Evolutionary conservation across 2,888 invertebrate species (phyloP).

Genomic region (Ypsolopha sequella): DNA sequence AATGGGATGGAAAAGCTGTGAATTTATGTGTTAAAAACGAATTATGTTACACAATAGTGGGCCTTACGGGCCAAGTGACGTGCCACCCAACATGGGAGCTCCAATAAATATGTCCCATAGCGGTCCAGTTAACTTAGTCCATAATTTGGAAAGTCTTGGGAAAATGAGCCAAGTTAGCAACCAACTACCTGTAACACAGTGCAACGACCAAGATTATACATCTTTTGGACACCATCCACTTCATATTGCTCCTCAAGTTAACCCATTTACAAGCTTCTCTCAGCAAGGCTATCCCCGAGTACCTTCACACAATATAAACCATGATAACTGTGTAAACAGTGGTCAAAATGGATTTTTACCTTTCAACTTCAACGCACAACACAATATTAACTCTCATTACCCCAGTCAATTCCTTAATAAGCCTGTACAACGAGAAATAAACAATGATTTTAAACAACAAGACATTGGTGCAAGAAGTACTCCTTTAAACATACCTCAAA

Average conservation of each 20-base stretch:
- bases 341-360: slow-evolving; percentile 31
- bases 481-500: slow-evolving; percentile 34
- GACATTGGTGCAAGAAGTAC: slow-evolving; percentile 16
- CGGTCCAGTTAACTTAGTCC: slow-evolving; percentile 29
- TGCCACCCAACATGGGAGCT: slow-evolving; percentile 36
- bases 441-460: slow-evolving; percentile 1
- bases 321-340: slow-evolving; percentile 20
- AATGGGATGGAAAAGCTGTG: slow-evolving; percentile 18
- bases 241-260: slow-evolving; percentile 28
- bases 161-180: slow-evolving; percentile 33
- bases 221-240: slow-evolving; percentile 27
- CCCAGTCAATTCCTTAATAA: slow-evolving; percentile 1
- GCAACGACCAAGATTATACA: slow-evolving; percentile 31
- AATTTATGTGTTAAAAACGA: slow-evolving; percentile 9
- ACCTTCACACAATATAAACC: slow-evolving; percentile 10
- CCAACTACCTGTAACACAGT: slow-evolving; percentile 24
- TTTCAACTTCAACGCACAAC: slow-evolving; percentile 30
- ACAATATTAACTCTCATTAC: slow-evolving; percentile 15
- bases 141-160: slow-evolving; percentile 37
- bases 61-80: slow-evolving; percentile 42
- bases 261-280: slow-evolving; percentile 31
- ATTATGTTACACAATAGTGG: slow-evolving; percentile 54
- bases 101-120: slow-evolving; percentile 35
- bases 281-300: slow-evolving; percentile 16
- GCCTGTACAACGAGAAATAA: not conserved